phyloP scores from a whole-genome alignment of 64 coral and sea anemone genomes.

The Acropora yongei region DNA sequence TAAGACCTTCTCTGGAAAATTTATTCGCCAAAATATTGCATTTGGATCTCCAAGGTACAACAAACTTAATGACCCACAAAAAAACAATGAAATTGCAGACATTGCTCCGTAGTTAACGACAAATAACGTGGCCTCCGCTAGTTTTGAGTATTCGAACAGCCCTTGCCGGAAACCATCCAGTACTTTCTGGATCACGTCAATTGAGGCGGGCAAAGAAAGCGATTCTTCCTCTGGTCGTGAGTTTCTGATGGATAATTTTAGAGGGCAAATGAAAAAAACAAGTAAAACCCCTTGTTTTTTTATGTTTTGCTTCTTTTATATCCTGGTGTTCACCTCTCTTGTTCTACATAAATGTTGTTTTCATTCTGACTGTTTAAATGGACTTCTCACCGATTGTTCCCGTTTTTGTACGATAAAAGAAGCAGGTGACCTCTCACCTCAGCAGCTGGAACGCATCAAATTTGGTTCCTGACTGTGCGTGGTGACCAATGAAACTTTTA shows the following conservation, averaged over 20 bases:
- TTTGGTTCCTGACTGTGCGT: neutral
- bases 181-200: neutral
- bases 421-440: slow-evolving; percentile 35
- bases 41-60: neutral
- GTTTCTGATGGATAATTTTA: neutral
- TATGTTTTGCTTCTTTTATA: too few species aligned
- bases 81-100: neutral
- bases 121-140: neutral
- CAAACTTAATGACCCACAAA: neutral
- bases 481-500: neutral
- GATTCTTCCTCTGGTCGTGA: neutral
- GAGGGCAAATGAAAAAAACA: neutral
- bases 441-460: slow-evolving; percentile 5
- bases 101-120: neutral
- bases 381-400: slow-evolving; percentile 24
- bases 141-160: neutral
- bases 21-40: neutral
- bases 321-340: neutral
- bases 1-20: neutral
- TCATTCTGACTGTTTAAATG: neutral
- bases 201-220: neutral
- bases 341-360: slow-evolving; percentile 29
- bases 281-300: too few species aligned
- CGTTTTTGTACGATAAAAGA: slow-evolving; percentile 17
- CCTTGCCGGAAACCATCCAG: neutral